Percentiles rank a stretch among this genome's conserved stretches.
These are phyloP conservation scores for Apostichopus leukothele DNA, from an alignment of 53 echinoderm and acorn worm species.

Conservation along the genomic window DNA sequence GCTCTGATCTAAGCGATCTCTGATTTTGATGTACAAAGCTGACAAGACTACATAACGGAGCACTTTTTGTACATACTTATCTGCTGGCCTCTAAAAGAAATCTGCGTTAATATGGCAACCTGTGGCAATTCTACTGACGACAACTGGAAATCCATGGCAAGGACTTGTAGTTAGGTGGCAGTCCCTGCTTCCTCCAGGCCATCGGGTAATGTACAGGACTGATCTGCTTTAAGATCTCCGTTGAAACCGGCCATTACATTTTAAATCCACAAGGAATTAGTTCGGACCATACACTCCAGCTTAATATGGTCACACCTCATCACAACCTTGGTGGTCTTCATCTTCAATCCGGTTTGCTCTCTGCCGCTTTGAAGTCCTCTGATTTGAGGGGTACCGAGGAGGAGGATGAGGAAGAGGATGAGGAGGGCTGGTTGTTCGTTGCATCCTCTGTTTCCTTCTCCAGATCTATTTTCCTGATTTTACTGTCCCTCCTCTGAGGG, in stretches of 20 bases:
- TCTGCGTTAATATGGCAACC: no score
- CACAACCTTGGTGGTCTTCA: no score
- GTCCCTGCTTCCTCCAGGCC: background rate
- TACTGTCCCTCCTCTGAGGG: constrained; percentile 10
- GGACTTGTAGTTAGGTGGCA: background rate
- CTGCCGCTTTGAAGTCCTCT: constrained; percentile 10
- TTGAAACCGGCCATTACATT: background rate
- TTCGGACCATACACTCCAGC: background rate
- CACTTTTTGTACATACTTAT: no score
- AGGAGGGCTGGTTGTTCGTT: background rate
- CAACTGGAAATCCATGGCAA: no score
- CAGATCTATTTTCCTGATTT: background rate
- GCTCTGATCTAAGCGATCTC: no score
- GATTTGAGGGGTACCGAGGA: background rate
- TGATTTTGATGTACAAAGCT: no score
- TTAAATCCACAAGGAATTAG: background rate
- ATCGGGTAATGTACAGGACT: background rate
- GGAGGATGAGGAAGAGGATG: background rate
- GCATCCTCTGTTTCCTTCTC: background rate
- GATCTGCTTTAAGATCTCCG: background rate
- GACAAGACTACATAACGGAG: no score
- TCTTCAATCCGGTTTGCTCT: constrained; percentile 28
- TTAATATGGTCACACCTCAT: background rate
- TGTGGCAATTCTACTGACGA: no score
- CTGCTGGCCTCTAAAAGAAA: no score